Percentiles rank a stretch among this genome's conserved stretches.
phyloP scores from a whole-genome alignment of 2,113 vertebrate genomes.

The Gyps fulvus region DNA sequence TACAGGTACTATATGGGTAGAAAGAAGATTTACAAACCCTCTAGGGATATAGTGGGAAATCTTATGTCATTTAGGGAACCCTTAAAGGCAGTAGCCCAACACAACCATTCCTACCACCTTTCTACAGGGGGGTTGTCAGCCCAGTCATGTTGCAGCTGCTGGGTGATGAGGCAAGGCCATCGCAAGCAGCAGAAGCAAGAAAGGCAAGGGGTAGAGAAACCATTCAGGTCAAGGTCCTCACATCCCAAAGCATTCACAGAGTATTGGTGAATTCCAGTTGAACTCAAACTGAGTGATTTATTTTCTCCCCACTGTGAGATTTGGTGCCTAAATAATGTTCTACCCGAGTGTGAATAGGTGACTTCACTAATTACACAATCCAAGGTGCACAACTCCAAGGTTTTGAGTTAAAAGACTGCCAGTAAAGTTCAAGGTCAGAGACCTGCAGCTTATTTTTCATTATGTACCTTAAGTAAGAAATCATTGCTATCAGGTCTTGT shows the following conservation, averaged over 20 bases:
- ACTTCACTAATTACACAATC: not conserved
- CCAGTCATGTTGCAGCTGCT: not conserved
- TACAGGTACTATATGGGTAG: rapidly evolving
- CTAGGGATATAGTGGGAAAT: not conserved
- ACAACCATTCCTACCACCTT: not conserved
- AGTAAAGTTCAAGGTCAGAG: not conserved
- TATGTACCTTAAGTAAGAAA: not conserved
- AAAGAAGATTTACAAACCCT: not conserved
- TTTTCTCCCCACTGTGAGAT: not conserved
- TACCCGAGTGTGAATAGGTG: not conserved
- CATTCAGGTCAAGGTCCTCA: rapidly evolving
- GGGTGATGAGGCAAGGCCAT: not conserved
- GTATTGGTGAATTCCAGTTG: not conserved
- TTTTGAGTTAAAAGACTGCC: not conserved
- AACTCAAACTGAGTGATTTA: not conserved
- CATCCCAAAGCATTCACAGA: not conserved
- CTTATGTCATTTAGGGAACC: not conserved
- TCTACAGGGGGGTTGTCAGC: not conserved
- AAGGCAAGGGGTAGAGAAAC: not conserved
- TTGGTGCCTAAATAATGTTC: not conserved
- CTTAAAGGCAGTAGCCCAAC: not conserved
- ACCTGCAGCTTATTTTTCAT: not conserved
- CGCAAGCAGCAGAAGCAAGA: not conserved
- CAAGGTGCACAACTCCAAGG: not conserved
- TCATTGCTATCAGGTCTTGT: not conserved